Base-by-base conservation (phyloP, 2,888 invertebrate genomes). In the Encarsia formosa region DNA sequence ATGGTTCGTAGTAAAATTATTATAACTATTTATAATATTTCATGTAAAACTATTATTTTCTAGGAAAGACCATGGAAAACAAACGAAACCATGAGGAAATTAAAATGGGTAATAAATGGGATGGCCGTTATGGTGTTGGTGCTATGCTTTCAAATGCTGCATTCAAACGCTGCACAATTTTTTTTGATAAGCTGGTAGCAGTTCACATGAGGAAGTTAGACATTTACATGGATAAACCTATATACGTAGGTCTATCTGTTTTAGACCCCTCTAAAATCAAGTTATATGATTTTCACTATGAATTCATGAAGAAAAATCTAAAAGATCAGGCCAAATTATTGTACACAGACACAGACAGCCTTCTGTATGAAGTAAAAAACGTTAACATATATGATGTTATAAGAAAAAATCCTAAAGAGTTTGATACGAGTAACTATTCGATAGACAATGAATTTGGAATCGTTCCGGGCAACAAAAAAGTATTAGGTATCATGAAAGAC, bases 401-500 rank as follows among this genome's bases (percentile, higher is more conserved):
- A 15, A 13, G 35, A 15, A 4, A 16, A 9, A 35, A 15, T 15
- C 13, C 16, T 35, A 3, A 35, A 35, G 18, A 38, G 34, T 59
- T 58, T 34, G 59, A 60, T 40, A 61, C 59, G 0, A 56, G 55
- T 5, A 58, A 58, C 37, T 60, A 57, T 38, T 11, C 38, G 0
- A 5, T 11, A 1, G 38, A 56, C 16, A 59, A 62, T 53, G n/a
- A 34, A 1, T 57, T 57, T 35, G 35, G 35, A 15, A 54, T 60
- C 13, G 53, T 54, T 2, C 38, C 34, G 20, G 37, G 16, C 1
- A 59, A 59, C 50, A 56, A 59, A 40, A 67, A 68, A 59, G 55
- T 63, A 5, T 23, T 65, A 5, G 67, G 69, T 3, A 45, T 68
- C 32, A 65, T 70, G 61, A 69, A 70, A 55, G 67, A 68, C 57